Base-by-base conservation (phyloP, 2,113 vertebrate genomes). In the Microcebus ravelobensis region DNA sequence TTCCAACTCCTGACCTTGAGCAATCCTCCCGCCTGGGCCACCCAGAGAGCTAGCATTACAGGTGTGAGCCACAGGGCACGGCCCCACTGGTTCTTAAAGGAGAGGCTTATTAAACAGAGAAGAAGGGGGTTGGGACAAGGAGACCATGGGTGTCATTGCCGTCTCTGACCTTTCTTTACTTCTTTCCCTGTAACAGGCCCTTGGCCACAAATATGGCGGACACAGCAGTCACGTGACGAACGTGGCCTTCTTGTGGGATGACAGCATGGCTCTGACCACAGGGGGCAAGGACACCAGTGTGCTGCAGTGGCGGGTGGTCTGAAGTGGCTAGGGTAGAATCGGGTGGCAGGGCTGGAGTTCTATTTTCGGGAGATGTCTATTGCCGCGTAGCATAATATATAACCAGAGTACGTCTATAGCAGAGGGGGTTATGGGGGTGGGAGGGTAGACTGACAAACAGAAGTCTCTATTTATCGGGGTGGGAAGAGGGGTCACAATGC, bases 211-310 rank as follows among this genome's bases (percentile, higher is more conserved):
- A 87, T 99, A 99, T 4, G 98, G 98, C 4, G 99, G 99, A 90
- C 99, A 99, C 98, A 99, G 99, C 99, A 99, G 99, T 98, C 99
- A 99, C n/a, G 99, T 99, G 98, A 99, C 99, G 93, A 99, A 99
- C 17, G 98, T 99, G 97, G 99, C 99, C 98, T 99, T 99, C 98
- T 98, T 99, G 95, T 99, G 99, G 87, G 98, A 99, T 48, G 98
- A 99, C 99, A 98, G 98, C 90, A 89, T 98, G 97, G 98, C 99
- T 85, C 97, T 99, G 92, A 99, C 99, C 93, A 99, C 99, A 0
- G 99, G 99, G 4, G 99, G 99, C 95, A 99, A 99, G 86, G 99
- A 99, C 97, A 99, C 99, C 97, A 99, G 99, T 93, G 97, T 99
- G 94, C 98, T 99, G 96, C 99, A 99, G 98, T 99, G 99, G 99